These are phyloP conservation scores for Teleiodes luculella DNA, from an alignment of 2,888 invertebrate genomes.

Conservation along the genomic window DNA sequence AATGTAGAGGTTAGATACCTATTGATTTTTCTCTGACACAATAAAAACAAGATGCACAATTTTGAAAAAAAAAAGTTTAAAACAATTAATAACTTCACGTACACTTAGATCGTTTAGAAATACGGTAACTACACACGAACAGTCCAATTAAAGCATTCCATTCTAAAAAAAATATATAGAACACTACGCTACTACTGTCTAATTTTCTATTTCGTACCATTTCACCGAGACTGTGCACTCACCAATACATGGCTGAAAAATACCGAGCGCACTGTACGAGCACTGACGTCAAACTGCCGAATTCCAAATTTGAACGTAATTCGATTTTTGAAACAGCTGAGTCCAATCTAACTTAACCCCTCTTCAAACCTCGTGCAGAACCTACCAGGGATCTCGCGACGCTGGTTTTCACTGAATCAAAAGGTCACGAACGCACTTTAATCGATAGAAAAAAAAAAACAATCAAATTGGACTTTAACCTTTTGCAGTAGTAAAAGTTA, in stretches of 20 bases:
- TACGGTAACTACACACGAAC: slow-evolving; percentile 30
- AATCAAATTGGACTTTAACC: background rate
- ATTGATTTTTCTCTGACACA: background rate
- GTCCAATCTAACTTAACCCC: slow-evolving; percentile 42
- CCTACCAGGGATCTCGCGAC: background rate
- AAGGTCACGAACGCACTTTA: background rate
- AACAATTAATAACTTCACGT: slow-evolving; percentile 2
- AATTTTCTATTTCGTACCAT: slow-evolving; percentile 43
- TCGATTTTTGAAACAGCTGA: slow-evolving; percentile 72
- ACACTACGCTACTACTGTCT: slow-evolving; percentile 39
- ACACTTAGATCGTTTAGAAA: slow-evolving; percentile 3
- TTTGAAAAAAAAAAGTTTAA: background rate
- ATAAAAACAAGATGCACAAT: background rate
- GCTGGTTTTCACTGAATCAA: slow-evolving; percentile 1
- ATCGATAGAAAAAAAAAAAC: background rate
- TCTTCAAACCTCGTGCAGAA: background rate
- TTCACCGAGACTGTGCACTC: slow-evolving; percentile 43
- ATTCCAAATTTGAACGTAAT: slow-evolving; percentile 37
- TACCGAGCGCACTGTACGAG: slow-evolving; percentile 50
- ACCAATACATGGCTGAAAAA: slow-evolving; percentile 65
- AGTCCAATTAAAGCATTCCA: slow-evolving; percentile 56
- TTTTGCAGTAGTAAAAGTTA: background rate
- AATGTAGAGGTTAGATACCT: no score
- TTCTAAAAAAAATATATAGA: slow-evolving; percentile 27
- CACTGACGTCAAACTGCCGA: slow-evolving; percentile 60